Conservation (phyloP, 1,140 invertebrate species). For the Elysia chlorotica region DNA sequence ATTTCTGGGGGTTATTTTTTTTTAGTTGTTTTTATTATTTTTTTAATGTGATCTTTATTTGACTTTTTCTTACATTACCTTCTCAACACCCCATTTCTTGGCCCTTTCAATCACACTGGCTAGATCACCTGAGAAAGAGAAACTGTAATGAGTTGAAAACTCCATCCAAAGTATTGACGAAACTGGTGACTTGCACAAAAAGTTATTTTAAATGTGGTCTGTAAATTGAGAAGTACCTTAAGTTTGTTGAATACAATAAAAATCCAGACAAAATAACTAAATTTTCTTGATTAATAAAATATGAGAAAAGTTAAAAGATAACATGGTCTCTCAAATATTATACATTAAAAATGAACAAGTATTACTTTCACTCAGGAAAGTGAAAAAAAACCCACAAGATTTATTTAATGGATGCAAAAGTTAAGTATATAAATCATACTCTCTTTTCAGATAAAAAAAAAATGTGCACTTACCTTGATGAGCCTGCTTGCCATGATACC, state of each 20-base stretch:
- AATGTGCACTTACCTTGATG: conserved; percentile 67
- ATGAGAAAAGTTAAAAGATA: no score
- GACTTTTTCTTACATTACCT: conserved; percentile 49
- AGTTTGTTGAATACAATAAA: conserved; percentile 7
- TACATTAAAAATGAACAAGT: no score
- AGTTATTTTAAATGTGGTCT: neutral
- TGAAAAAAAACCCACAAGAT: no score
- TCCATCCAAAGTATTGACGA: neutral
- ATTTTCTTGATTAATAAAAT: no score
- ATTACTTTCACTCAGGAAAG: no score
- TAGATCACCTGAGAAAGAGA: conserved; percentile 70
- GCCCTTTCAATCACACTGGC: conserved; percentile 76
- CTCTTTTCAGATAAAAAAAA: no score
- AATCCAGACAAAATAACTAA: no score
- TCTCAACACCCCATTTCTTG: conserved; percentile 78
- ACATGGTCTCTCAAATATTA: no score
- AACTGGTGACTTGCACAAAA: neutral
- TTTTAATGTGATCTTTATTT: neutral
- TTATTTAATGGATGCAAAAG: no score
- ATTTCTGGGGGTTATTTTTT: no score
- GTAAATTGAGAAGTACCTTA: neutral
- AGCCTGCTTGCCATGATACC: conserved; percentile 83
- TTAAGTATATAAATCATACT: no score
- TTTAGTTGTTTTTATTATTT: neutral
- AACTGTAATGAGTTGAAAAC: neutral